Conservation (phyloP, 2,797 vertebrate species). For the Australoheros facetus region DNA sequence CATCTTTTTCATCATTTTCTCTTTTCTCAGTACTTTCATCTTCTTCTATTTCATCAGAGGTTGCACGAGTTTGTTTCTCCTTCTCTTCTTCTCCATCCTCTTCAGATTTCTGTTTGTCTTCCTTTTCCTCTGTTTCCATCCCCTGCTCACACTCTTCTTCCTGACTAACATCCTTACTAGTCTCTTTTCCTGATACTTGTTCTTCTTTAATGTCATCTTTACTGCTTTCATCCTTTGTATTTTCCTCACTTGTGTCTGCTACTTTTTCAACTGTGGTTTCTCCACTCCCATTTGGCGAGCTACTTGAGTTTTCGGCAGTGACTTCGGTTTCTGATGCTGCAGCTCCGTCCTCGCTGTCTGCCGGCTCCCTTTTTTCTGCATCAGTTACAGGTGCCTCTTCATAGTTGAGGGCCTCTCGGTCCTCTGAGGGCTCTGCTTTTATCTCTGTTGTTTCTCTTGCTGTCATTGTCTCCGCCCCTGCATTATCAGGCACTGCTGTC, state of each 20-base stretch:
- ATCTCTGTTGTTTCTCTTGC: conserved; percentile 51
- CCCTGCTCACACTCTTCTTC: conserved; percentile 1
- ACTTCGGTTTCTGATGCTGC: conserved; percentile 39
- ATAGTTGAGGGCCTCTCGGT: conserved; percentile 56
- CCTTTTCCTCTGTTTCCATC: conserved; percentile 11
- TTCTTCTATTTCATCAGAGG: conserved; percentile 19
- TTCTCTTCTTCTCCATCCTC: conserved; percentile 23
- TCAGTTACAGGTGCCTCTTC: conserved; percentile 59
- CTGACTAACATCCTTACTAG: neutral
- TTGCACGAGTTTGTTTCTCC: conserved; percentile 11
- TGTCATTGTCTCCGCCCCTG: conserved; percentile 38
- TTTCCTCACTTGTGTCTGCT: conserved; percentile 26
- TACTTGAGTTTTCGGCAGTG: conserved; percentile 39
- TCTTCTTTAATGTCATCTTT: conserved; percentile 37
- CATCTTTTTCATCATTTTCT: conserved; percentile 27
- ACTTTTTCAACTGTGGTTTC: conserved; percentile 45
- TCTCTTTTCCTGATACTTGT: neutral
- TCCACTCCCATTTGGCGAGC: conserved; percentile 38
- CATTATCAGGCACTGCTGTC: conserved; percentile 37
- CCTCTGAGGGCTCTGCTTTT: conserved; percentile 61
- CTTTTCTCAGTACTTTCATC: neutral
- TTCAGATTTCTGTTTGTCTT: conserved; percentile 18
- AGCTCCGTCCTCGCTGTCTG: conserved; percentile 26
- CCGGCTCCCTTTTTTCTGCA: conserved; percentile 35
- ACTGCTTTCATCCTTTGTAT: conserved; percentile 3